A percentile compares a stretch with the other conserved stretches of the same genome.
Conservation (phyloP, 2,888 invertebrate genomes). For the Lasioglossum pauxillum region DNA sequence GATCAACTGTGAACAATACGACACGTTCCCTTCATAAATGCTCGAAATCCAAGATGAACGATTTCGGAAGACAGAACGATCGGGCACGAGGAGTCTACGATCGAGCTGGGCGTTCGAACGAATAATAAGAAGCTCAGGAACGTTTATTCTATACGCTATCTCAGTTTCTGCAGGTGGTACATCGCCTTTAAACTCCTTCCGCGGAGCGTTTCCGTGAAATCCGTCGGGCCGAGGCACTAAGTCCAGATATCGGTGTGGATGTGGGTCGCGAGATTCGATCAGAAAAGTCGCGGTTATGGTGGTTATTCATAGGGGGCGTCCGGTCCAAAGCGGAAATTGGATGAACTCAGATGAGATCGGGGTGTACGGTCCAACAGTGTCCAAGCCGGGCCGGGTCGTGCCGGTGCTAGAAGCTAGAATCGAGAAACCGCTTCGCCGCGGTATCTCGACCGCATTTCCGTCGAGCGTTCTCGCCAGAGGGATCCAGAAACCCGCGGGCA, state of each 20-base stretch:
- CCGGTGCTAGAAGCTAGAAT: constrained; percentile 3
- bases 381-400: not conserved
- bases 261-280: constrained; percentile 60
- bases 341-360: constrained; percentile 55
- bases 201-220: constrained; percentile 20
- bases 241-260: constrained; percentile 8
- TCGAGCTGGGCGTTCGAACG: not conserved
- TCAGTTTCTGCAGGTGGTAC: constrained; percentile 10
- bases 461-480: not conserved
- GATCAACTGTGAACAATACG: constrained; percentile 78
- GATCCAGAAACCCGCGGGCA: not conserved
- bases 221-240: constrained; percentile 7
- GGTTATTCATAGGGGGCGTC: constrained; percentile 56
- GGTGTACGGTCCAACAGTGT: constrained; percentile 46
- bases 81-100: too few relatives aligned
- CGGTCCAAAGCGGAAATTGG: constrained; percentile 63
- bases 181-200: not conserved
- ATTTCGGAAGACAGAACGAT: not conserved
- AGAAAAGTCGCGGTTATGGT: constrained; percentile 70
- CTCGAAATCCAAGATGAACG: not conserved
- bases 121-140: constrained; percentile 10
- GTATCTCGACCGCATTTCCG: not conserved
- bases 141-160: constrained; percentile 1
- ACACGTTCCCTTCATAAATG: not conserved
- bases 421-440: not conserved